Evolutionary conservation across 2,888 invertebrate genomes (phyloP).

Genomic region (Tromatobia lineatoria): DNA sequence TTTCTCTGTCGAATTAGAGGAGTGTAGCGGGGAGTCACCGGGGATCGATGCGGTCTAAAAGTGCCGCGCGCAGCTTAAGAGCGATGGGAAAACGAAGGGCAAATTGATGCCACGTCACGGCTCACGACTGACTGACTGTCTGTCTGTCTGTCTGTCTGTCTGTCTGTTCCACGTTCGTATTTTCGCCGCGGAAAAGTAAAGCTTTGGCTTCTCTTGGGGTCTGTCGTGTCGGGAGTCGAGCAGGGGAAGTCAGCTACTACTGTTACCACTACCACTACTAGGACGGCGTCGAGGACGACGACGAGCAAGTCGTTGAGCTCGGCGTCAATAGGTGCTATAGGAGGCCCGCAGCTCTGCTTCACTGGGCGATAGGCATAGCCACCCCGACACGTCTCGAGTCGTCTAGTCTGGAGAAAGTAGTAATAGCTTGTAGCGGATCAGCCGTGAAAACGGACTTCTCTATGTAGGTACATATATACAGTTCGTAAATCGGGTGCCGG

Average conservation of each 20-base stretch:
- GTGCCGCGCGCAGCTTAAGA: slow-evolving; percentile 4
- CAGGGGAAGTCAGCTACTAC: neutral
- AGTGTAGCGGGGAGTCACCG: slow-evolving; percentile 15
- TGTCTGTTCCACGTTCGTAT: slow-evolving; percentile 9
- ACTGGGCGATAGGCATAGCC: slow-evolving; percentile 12
- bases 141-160: slow-evolving; percentile 22
- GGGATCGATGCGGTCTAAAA: slow-evolving; percentile 38
- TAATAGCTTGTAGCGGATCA: slow-evolving; percentile 48
- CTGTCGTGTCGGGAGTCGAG: slow-evolving; percentile 4
- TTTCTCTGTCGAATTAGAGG: slow-evolving; percentile 28
- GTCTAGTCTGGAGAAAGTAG: slow-evolving; percentile 40
- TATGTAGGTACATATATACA: neutral
- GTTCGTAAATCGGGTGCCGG: slow-evolving; percentile 35
- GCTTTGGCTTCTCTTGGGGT: slow-evolving; percentile 33
- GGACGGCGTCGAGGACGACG: slow-evolving; percentile 9
- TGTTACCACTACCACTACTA: neutral
- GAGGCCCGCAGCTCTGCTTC: slow-evolving; percentile 9
- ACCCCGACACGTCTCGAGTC: slow-evolving; percentile 19
- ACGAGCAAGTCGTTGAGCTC: slow-evolving; percentile 21
- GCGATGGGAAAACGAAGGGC: slow-evolving; percentile 28
- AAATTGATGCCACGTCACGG: slow-evolving; percentile 38
- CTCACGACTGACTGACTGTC: slow-evolving; percentile 17
- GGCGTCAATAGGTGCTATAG: slow-evolving; percentile 31
- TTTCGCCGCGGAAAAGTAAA: slow-evolving; percentile 22
- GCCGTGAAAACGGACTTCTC: slow-evolving; percentile 46